Percentiles rank a stretch among this genome's conserved stretches.
Conservation (phyloP, 2,797 vertebrate genomes). For the Monodelphis domestica region DNA sequence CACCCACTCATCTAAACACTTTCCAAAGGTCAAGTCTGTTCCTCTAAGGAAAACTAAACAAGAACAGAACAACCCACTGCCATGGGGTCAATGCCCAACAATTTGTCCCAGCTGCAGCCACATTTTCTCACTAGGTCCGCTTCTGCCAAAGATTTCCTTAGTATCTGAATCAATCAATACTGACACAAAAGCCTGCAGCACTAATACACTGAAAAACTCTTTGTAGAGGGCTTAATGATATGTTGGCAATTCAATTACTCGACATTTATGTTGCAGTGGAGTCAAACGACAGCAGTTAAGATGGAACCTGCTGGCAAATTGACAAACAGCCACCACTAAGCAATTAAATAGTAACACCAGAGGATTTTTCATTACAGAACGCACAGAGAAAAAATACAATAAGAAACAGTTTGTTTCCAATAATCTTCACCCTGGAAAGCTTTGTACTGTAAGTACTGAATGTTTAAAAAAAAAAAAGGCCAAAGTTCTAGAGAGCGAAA, state of each 20-base stretch:
- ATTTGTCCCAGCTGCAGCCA: constrained; percentile 74
- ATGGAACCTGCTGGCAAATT: constrained; percentile 84
- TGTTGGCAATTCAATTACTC: constrained; percentile 82
- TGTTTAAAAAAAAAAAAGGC: constrained; percentile 5
- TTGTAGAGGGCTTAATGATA: constrained; percentile 82
- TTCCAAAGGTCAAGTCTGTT: constrained; percentile 63
- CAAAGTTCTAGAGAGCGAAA: constrained; percentile 50
- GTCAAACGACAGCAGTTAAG: constrained; percentile 83
- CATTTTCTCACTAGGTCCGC: constrained; percentile 65
- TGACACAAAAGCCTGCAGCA: constrained; percentile 79
- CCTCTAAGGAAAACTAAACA: constrained; percentile 56
- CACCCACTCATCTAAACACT: constrained; percentile 60
- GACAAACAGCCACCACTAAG: constrained; percentile 82
- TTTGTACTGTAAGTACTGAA: constrained; percentile 53
- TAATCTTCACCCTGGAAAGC: constrained; percentile 62
- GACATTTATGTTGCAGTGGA: constrained; percentile 81
- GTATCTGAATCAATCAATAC: constrained; percentile 81
- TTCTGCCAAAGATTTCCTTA: constrained; percentile 79
- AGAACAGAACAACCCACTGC: constrained; percentile 15
- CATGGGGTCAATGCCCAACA: constrained; percentile 50
- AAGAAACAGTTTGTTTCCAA: constrained; percentile 66
- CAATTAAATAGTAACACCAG: constrained; percentile 80
- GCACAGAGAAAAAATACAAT: constrained; percentile 65
- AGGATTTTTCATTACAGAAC: constrained; percentile 75
- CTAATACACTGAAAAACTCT: constrained; percentile 78